phyloP scores from a whole-genome alignment of 2,888 invertebrate species.

The Zaprionus lineosus region DNA sequence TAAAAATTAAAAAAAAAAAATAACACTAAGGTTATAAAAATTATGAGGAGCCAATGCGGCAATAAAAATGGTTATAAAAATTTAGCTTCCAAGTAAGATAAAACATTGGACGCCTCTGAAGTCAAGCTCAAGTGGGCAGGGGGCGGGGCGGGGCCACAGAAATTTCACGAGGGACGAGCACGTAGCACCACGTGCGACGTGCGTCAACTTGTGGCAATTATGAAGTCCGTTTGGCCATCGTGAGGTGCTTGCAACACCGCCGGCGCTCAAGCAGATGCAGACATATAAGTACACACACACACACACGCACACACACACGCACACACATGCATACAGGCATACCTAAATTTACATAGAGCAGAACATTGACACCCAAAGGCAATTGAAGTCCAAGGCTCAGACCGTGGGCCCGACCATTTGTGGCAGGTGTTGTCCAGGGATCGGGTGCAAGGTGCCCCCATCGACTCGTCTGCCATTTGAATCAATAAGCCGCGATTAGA shows the following conservation, averaged over 20 bases:
- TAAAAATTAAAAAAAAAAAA: slow-evolving; percentile 49
- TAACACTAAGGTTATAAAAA: slow-evolving; percentile 54
- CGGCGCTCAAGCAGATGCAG: slow-evolving; percentile 43
- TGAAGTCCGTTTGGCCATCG: slow-evolving; percentile 61
- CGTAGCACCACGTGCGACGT: slow-evolving; percentile 67
- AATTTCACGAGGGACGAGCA: slow-evolving; percentile 41
- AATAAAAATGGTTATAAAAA: slow-evolving; percentile 75
- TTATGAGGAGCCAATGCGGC: slow-evolving; percentile 67
- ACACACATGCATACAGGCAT: slow-evolving; percentile 16
- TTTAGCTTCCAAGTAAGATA: slow-evolving; percentile 47
- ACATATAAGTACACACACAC: too few species aligned
- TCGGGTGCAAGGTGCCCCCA: slow-evolving; percentile 31
- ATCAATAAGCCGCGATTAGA: slow-evolving; percentile 75
- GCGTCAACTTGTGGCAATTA: slow-evolving; percentile 75
- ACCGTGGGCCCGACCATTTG: slow-evolving; percentile 17
- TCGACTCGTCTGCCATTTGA: slow-evolving; percentile 70
- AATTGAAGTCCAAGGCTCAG: slow-evolving; percentile 20
- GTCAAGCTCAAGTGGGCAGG: too few species aligned
- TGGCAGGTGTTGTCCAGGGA: slow-evolving; percentile 47
- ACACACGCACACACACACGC: slow-evolving; percentile 5
- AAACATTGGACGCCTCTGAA: slow-evolving; percentile 7
- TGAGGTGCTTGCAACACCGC: slow-evolving; percentile 46
- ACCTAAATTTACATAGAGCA: too few species aligned
- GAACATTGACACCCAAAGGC: slow-evolving; percentile 64
- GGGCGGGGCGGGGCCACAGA: neutral